Conservation (phyloP, 1,140 invertebrate genomes). For the Pygmarrhopalites habei region DNA sequence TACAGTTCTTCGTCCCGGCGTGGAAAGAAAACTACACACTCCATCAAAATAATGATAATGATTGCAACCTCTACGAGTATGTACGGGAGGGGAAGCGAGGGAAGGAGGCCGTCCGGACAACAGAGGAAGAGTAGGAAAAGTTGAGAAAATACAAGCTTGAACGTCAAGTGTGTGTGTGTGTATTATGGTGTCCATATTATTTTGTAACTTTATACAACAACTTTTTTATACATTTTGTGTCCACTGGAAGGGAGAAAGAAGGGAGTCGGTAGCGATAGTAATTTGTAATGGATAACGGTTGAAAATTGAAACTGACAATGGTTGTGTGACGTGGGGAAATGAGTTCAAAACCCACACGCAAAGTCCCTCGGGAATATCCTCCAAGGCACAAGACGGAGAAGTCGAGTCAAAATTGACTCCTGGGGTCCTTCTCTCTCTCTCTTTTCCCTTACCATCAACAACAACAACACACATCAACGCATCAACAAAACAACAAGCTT, state of each 20-base stretch:
- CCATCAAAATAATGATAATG: conserved; percentile 7
- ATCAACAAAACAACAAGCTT: no score
- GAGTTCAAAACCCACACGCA: conserved; percentile 6
- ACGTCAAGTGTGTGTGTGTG: neutral
- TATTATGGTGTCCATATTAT: no score
- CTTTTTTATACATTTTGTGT: no score
- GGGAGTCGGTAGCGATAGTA: neutral
- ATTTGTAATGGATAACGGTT: conserved; percentile 9
- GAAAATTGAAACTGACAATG: conserved; percentile 5
- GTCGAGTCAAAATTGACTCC: neutral
- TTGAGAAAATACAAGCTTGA: neutral
- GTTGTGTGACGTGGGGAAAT: conserved; percentile 1
- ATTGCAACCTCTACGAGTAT: neutral
- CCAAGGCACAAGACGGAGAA: neutral
- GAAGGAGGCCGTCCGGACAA: no score
- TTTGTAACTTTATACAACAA: no score
- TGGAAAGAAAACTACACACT: conserved; percentile 2
- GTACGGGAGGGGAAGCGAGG: no score
- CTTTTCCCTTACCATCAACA: no score
- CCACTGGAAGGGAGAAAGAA: no score
- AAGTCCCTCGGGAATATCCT: neutral
- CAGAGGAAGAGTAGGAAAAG: neutral
- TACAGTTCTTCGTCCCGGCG: neutral
- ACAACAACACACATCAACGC: no score
- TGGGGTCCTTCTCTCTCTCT: neutral